Percentiles rank a stretch among this genome's conserved stretches.
These are phyloP conservation scores for Etheostoma nigrum DNA, from an alignment of 2,797 vertebrate genomes.

Conservation along the genomic window DNA sequence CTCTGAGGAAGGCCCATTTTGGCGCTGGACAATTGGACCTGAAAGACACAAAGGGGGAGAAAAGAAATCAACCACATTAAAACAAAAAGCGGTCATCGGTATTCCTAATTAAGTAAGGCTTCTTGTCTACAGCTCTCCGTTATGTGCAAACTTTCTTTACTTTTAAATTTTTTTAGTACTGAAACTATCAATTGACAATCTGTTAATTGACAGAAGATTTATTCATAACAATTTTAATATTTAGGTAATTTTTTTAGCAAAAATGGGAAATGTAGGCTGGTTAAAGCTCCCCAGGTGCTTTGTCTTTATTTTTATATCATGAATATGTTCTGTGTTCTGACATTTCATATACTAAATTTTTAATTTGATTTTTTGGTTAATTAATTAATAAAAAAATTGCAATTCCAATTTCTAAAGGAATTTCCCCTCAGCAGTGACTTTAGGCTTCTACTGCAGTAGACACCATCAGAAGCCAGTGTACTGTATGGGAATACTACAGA, in stretches of 20 bases:
- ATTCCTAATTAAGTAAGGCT: neutral
- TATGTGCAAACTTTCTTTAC: neutral
- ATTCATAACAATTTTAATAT: neutral
- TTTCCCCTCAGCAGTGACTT: no score
- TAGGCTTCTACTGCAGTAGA: neutral
- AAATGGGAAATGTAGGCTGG: neutral
- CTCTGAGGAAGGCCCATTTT: slow-evolving; percentile 96
- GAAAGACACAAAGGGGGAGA: slow-evolving; percentile 44
- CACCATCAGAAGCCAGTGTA: neutral
- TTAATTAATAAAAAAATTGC: neutral
- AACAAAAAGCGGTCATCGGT: neutral
- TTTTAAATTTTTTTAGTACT: neutral
- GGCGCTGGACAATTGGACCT: slow-evolving; percentile 95
- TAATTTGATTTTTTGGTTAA: neutral
- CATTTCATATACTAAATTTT: neutral
- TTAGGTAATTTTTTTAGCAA: neutral
- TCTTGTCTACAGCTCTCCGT: neutral
- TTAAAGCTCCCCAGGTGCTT: no score
- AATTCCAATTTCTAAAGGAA: neutral
- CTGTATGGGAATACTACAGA: neutral
- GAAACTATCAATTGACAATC: neutral
- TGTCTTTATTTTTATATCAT: neutral
- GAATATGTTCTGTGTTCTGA: neutral
- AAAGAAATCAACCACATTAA: neutral
- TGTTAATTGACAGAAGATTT: neutral